Evolutionary conservation across 2,888 invertebrate genomes (phyloP).

Genomic region (Ormyrus nitidulus): DNA sequence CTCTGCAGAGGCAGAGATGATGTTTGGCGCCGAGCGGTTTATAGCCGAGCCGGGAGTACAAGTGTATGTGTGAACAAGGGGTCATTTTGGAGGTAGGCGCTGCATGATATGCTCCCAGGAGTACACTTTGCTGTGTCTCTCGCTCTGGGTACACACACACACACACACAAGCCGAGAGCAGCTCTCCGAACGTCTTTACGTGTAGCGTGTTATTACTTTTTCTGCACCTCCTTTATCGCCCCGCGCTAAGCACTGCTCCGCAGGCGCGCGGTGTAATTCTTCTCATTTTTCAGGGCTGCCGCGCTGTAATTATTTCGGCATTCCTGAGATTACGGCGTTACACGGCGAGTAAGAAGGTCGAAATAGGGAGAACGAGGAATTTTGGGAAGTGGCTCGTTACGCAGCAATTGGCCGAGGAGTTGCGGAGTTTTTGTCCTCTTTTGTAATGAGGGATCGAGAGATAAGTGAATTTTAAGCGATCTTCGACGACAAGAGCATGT

Average conservation of each 20-base stretch:
- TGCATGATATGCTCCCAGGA: conserved; percentile 35
- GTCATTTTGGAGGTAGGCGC: conserved; percentile 17
- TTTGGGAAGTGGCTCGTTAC: too few species aligned
- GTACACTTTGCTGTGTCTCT: neutral
- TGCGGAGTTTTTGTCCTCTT: too few species aligned
- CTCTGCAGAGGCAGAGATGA: neutral
- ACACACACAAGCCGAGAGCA: neutral
- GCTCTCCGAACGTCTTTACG: neutral
- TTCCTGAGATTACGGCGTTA: too few species aligned
- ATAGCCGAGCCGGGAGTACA: neutral
- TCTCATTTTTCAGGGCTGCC: neutral
- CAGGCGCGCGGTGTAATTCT: neutral
- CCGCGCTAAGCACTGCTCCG: neutral
- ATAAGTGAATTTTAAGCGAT: too few species aligned
- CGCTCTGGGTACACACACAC: too few species aligned
- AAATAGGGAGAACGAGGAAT: too few species aligned
- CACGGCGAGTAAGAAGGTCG: too few species aligned
- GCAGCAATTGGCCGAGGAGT: too few species aligned
- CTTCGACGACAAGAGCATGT: too few species aligned
- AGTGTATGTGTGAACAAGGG: conserved; percentile 19
- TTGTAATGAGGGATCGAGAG: too few species aligned
- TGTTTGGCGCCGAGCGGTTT: conserved; percentile 13
- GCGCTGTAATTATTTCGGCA: too few species aligned
- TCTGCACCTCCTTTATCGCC: neutral
- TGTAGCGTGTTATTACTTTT: neutral